Evolutionary conservation across 2,113 vertebrate species (phyloP), one percentile per base, ranked within the genome.

Genomic region (Theristicus caerulescens): DNA sequence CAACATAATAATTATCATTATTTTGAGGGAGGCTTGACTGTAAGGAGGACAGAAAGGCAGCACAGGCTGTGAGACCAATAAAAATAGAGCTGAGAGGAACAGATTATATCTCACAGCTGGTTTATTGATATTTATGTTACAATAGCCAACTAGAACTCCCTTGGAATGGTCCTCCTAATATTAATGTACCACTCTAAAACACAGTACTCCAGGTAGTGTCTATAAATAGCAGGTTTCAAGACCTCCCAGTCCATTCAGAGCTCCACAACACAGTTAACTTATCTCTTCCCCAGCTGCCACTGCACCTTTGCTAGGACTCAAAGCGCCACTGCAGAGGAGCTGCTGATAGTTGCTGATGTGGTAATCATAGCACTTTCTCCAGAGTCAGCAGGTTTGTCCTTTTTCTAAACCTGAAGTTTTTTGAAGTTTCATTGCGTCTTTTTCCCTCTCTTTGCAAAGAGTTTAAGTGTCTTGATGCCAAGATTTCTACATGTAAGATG

Each of bases 111-210:
- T 87, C 74, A 82, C 87, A 87, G 90, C 66, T 91, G 36, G 36
- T 94, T 94, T 97, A 94, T 82, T 96, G 91, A 65, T 96, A 91
- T 94, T 96, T 93, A 79, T 67, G 46, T 87, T 93, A 72, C 87
- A 95, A 87, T 52, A 96, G 70, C 34, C 87, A 91, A 67, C 61
- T 87, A 80, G 32, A 94, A 86, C 70, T 95, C 86, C 65, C 81
- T 91, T 66, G 82, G 70, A 96, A 91, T 46, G 19, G 40, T 72
- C 49, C 78, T 95, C 49, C 89, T 80, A 87, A 79, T 94, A 93
- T 93, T 94, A 89, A 95, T 42, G 61, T 25, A 65, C 49, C 34
- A 61, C 70, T 93, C 73, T 72, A 86, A 91, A 89, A 14, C 85
- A 88, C 81, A 79, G 57, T 82, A 61, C 34, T 87, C 69, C 70